Percentiles rank a stretch among this genome's conserved stretches.
Conservation (phyloP, 2,113 vertebrate species). For the Panthera tigris region DNA sequence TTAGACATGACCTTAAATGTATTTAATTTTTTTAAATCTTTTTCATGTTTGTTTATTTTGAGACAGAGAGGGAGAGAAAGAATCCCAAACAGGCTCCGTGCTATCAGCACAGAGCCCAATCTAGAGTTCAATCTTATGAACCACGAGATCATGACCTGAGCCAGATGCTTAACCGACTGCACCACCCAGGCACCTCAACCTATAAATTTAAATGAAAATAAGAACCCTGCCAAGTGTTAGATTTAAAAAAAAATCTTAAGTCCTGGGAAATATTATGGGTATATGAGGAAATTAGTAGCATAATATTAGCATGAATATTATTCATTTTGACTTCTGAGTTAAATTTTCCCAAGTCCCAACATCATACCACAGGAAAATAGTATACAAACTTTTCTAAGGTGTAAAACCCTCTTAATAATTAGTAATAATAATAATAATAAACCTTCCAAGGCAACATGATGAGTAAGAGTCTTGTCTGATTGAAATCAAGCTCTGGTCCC, state of each 20-base stretch:
- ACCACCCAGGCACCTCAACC: too few relatives aligned
- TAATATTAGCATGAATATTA: neutral
- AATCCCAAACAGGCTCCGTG: too few relatives aligned
- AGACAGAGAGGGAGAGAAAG: too few relatives aligned
- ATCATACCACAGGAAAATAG: neutral
- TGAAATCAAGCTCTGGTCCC: neutral
- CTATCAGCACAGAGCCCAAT: too few relatives aligned
- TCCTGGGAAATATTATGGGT: neutral
- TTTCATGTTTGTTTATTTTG: too few relatives aligned
- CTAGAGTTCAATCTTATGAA: too few relatives aligned
- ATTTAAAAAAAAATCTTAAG: neutral
- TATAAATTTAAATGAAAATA: conserved; percentile 2
- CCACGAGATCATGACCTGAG: too few relatives aligned
- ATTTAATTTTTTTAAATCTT: too few relatives aligned
- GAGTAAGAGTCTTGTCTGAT: neutral
- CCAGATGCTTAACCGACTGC: too few relatives aligned
- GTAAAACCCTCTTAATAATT: neutral
- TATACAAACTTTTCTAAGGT: neutral
- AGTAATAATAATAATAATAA: neutral
- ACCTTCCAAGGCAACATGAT: neutral
- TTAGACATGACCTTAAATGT: neutral
- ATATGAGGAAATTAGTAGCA: neutral
- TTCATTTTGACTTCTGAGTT: conserved; percentile 30
- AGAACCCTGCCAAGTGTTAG: conserved; percentile 2
- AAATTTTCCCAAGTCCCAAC: neutral